Percentiles rank a stretch among this genome's conserved stretches.
Conservation (phyloP, 2,113 vertebrate genomes). For the Mus pahari region DNA sequence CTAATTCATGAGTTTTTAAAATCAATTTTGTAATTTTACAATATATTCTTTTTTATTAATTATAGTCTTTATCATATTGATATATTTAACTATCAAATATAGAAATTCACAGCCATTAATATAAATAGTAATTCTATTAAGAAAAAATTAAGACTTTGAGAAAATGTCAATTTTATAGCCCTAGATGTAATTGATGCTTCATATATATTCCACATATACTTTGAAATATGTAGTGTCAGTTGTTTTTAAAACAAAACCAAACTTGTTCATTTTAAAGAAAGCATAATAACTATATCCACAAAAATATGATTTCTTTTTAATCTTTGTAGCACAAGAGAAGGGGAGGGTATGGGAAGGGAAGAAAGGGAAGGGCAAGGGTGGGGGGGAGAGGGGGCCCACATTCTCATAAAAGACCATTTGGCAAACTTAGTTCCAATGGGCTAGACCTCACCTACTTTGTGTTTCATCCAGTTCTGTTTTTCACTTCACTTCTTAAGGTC, state of each 20-base stretch:
- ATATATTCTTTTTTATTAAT: not conserved
- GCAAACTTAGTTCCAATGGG: not conserved
- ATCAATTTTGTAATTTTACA: not conserved
- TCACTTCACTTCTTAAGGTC: too few species aligned
- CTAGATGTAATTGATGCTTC: not conserved
- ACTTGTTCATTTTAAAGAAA: not conserved
- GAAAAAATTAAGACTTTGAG: not conserved
- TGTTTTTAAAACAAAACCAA: not conserved
- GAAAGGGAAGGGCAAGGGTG: too few species aligned
- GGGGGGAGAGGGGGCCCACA: too few species aligned
- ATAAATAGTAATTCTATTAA: not conserved
- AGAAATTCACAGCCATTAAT: not conserved
- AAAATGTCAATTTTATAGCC: not conserved
- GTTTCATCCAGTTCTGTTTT: not conserved
- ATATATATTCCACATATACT: not conserved
- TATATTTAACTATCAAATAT: not conserved
- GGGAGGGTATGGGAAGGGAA: too few species aligned
- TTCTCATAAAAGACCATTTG: not conserved
- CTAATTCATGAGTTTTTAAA: not conserved
- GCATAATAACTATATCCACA: too few species aligned
- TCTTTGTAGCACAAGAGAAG: not conserved
- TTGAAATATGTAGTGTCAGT: not conserved
- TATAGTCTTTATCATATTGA: not conserved
- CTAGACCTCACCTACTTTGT: not conserved
- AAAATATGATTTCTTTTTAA: not conserved